Conservation (phyloP, 2,797 vertebrate species). For the Telmatherina bonti region DNA sequence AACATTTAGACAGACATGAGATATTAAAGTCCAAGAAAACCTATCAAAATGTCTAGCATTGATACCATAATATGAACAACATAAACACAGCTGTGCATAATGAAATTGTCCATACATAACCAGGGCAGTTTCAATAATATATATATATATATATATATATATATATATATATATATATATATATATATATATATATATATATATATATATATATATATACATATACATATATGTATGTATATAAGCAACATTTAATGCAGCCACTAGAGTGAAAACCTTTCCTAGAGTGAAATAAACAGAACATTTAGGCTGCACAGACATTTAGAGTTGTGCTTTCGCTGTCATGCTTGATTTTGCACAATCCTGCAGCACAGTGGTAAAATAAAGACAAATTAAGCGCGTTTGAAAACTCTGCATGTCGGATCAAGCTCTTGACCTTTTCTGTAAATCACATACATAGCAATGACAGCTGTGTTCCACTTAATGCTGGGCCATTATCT, state of each 20-base stretch:
- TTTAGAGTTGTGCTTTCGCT: slow-evolving; percentile 23
- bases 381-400: neutral
- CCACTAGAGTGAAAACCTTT: slow-evolving; percentile 13
- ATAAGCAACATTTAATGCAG: slow-evolving; percentile 5
- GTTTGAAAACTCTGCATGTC: slow-evolving; percentile 3
- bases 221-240: no score
- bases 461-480: slow-evolving; percentile 14
- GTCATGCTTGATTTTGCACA: neutral
- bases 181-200: no score
- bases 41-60: slow-evolving; percentile 12
- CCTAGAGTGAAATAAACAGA: slow-evolving; percentile 11
- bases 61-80: slow-evolving; percentile 40
- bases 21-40: slow-evolving; percentile 22
- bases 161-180: no score
- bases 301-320: slow-evolving; percentile 1
- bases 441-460: neutral
- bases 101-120: slow-evolving; percentile 17
- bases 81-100: slow-evolving; percentile 30
- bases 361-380: neutral
- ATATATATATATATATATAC: no score
- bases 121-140: neutral
- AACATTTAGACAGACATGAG: slow-evolving; percentile 40
- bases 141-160: no score
- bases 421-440: neutral
- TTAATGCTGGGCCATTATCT: neutral